Conservation (phyloP, 1,140 invertebrate genomes). For the Megalopta genalis region DNA sequence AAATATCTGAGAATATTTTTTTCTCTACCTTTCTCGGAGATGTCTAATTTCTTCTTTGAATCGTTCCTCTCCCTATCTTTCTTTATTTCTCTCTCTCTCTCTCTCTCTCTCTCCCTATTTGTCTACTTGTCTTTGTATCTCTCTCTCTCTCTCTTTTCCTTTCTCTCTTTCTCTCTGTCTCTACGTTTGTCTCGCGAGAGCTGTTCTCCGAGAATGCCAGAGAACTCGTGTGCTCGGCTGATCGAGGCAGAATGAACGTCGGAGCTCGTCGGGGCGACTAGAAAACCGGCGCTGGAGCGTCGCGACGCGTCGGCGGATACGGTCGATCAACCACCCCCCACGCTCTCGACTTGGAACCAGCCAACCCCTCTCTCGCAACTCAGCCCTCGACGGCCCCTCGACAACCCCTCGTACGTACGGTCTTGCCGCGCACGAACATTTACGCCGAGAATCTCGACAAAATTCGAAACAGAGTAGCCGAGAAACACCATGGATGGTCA, state of each 20-base stretch:
- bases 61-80: neutral
- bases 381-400: neutral
- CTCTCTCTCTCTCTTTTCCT: neutral
- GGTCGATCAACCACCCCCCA: constrained; percentile 73
- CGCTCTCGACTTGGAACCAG: constrained; percentile 1
- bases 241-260: constrained; percentile 67
- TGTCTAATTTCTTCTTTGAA: too few relatives aligned
- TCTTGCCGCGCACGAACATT: too few relatives aligned
- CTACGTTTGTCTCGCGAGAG: neutral
- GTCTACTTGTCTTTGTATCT: neutral
- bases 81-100: neutral
- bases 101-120: neutral
- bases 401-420: too few relatives aligned
- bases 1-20: too few relatives aligned
- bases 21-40: too few relatives aligned
- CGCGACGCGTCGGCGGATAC: constrained; percentile 46
- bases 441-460: too few relatives aligned
- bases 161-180: neutral
- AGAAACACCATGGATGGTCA: too few relatives aligned
- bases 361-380: neutral
- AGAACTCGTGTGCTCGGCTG: constrained; percentile 56
- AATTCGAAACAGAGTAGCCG: too few relatives aligned
- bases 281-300: constrained; percentile 49
- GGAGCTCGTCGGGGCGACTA: constrained; percentile 59
- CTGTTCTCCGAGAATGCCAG: neutral